Conservation (phyloP, 2,113 vertebrate genomes). For the Anhinga anhinga region DNA sequence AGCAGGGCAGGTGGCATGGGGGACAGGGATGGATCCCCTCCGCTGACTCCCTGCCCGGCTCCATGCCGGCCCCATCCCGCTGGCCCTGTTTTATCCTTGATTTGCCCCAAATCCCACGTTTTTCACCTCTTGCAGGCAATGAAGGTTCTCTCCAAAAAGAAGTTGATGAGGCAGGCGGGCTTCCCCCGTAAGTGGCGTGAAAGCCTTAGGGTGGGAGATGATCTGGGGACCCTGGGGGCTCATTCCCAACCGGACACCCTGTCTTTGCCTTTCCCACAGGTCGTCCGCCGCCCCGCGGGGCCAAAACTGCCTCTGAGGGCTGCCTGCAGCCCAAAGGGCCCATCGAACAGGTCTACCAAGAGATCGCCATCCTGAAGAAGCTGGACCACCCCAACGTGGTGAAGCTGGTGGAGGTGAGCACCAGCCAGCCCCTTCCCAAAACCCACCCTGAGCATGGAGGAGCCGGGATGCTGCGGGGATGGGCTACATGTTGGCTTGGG, state of each 20-base stretch:
- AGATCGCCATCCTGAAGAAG: constrained; percentile 98
- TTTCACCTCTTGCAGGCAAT: constrained; percentile 82
- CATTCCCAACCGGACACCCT: accelerated
- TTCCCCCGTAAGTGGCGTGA: constrained; percentile 91
- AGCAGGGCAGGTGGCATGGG: accelerated
- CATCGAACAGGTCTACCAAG: constrained; percentile 95
- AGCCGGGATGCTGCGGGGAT: neutral
- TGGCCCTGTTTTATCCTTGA: neutral
- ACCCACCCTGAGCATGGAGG: accelerated
- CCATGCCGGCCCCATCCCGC: accelerated
- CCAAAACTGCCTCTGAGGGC: constrained; percentile 79
- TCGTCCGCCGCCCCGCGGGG: constrained; percentile 90
- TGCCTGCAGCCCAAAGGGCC: constrained; percentile 87
- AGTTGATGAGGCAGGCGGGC: constrained; percentile 94
- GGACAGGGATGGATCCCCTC: neutral
- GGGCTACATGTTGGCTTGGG: neutral
- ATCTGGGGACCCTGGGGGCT: neutral
- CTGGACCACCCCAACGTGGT: constrained; percentile 97
- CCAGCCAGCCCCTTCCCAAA: neutral
- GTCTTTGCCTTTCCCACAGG: constrained; percentile 67
- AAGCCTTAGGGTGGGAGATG: neutral
- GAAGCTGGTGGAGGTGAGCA: constrained; percentile 90
- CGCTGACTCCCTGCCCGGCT: neutral
- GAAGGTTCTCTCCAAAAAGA: constrained; percentile 98
- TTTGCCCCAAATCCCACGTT: neutral